Base-by-base conservation (phyloP, 2,888 invertebrate genomes). In the Oegoconia quadripuncta region DNA sequence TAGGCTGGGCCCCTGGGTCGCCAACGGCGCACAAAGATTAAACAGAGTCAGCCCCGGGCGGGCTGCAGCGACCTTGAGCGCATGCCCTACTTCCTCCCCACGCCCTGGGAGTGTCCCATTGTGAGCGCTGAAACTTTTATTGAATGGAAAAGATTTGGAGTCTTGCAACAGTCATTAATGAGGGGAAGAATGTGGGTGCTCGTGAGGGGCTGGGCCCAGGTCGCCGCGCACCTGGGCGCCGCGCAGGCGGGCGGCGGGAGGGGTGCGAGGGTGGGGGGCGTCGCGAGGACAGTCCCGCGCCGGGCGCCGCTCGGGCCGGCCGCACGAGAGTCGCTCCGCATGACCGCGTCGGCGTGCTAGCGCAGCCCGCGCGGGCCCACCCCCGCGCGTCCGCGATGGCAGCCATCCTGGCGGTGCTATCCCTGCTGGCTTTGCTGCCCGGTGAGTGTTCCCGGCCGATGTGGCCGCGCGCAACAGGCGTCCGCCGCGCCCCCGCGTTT, bases 321-420 rank as follows among this genome's bases (percentile, higher is more conserved):
- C 70, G 77, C 66, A 61, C 63, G 69, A 50, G 52, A 49, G 52
- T 59, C 45, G 74, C 74, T n/a, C 74, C 77, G 83, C 75, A 83
- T 81, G 79, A 80, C 78, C 76, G 80, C 80, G 81, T 68, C 78
- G 68, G 72, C 72, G 79, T 83, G 82, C 79, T 84, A 83, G 83
- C 82, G 82, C 80, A 74, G 77, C 78, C 79, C 73, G 83, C 83
- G 83, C 84, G 83, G 81, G 82, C 81, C 84, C 81, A 83, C 79
- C 82, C 82, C 84, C 84, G 84, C 84, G 84, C 84, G 75, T 73
- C 77, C 71, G 81, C 70, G 69, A 84, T 83, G 84, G 80, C 74
- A 81, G 72, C 74, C 61, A 54, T 84, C 65, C 62, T 83, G 74
- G 76, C 66, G 79, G 82, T 80, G 76, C 61, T 81, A 74, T 80